phyloP scores from a whole-genome alignment of 2,888 invertebrate species.

The Oscheius sp. region DNA sequence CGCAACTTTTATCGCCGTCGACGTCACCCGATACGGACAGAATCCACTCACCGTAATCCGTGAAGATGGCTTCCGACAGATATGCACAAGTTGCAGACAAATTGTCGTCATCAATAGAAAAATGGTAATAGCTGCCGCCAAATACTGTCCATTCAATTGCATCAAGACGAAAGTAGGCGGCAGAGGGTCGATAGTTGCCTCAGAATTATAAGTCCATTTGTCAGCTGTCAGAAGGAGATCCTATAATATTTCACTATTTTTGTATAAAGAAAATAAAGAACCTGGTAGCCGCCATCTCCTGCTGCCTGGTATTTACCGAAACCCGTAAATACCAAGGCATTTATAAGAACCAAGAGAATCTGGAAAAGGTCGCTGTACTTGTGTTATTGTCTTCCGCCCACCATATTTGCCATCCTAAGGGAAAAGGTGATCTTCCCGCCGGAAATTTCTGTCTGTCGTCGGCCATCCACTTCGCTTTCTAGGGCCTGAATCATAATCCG shows the following conservation, averaged over 20 bases:
- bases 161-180: conserved; percentile 66
- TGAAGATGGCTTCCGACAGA: conserved; percentile 58
- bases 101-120: conserved; percentile 60
- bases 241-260: conserved; percentile 32
- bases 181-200: conserved; percentile 46
- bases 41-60: conserved; percentile 62
- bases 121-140: conserved; percentile 57
- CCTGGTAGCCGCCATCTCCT: conserved; percentile 51
- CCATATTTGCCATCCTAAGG: conserved; percentile 69
- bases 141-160: conserved; percentile 63
- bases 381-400: conserved; percentile 31
- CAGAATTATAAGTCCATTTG: conserved; percentile 64
- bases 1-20: too few relatives aligned
- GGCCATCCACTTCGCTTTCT: conserved; percentile 68
- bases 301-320: conserved; percentile 68
- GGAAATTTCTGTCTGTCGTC: conserved; percentile 65
- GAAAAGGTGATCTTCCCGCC: conserved; percentile 68
- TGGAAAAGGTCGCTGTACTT: conserved; percentile 36
- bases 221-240: conserved; percentile 66
- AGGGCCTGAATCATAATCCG: conserved; percentile 51
- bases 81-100: conserved; percentile 62
- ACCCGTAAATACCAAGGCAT: conserved; percentile 67
- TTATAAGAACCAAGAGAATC: conserved; percentile 65
- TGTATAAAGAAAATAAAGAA: conserved; percentile 2
- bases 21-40: too few relatives aligned